Evolutionary conservation across 2,113 vertebrate species (phyloP).

Genomic region (Lepus americanus): DNA sequence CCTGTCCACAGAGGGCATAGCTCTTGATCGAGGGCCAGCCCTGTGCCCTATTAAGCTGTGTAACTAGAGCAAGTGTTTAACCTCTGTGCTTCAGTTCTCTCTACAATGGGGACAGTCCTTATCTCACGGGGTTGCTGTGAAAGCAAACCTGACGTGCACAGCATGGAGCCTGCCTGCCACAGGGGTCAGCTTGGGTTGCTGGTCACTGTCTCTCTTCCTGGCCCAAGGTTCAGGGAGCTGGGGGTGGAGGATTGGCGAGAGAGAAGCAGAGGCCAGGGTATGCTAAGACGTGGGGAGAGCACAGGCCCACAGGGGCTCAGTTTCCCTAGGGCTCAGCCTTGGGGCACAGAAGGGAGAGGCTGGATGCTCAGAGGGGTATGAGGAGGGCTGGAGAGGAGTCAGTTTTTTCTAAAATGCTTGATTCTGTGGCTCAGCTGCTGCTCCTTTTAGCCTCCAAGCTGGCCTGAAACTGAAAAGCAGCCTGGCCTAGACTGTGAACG

Average conservation of each 20-base stretch:
- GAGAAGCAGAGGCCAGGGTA: constrained; percentile 5
- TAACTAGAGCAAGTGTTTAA: neutral
- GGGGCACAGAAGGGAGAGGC: constrained; percentile 16
- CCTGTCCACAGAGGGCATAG: neutral
- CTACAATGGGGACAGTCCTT: neutral
- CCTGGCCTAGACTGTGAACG: neutral
- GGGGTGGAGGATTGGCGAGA: neutral
- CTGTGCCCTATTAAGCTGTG: neutral
- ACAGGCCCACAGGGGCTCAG: neutral
- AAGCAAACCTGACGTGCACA: neutral
- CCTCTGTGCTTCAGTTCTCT: neutral
- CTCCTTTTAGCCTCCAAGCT: neutral
- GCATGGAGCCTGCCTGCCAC: neutral
- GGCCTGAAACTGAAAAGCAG: neutral
- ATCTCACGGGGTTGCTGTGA: neutral
- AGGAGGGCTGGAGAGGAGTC: neutral
- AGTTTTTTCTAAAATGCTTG: neutral
- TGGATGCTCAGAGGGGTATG: neutral
- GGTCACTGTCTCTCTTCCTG: neutral
- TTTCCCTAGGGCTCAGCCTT: constrained; percentile 41
- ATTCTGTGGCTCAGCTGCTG: neutral
- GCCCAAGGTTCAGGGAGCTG: neutral
- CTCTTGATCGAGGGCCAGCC: neutral
- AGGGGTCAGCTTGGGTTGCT: no score
- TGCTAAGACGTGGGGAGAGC: neutral